Evolutionary conservation across 2,113 vertebrate species (phyloP).

Genomic region (Synchiropus splendidus): DNA sequence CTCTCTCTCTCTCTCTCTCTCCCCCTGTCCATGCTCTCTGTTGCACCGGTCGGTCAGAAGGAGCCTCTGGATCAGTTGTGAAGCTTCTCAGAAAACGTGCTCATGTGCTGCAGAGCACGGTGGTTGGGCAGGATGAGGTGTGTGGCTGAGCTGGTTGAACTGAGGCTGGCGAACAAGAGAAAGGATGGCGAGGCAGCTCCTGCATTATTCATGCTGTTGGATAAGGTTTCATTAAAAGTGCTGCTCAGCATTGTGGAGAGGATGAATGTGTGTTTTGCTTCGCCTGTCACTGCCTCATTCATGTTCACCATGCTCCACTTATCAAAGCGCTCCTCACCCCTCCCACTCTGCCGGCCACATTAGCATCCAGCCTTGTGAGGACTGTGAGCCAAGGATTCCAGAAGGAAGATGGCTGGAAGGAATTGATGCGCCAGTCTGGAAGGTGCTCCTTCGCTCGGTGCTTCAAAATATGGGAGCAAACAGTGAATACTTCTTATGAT

Average conservation of each 20-base stretch:
- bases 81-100: too few relatives aligned
- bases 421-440: too few relatives aligned
- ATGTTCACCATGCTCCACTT: constrained; percentile 83
- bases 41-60: too few relatives aligned
- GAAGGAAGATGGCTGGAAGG: too few relatives aligned
- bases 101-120: too few relatives aligned
- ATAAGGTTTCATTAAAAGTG: constrained; percentile 97
- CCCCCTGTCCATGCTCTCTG: too few relatives aligned
- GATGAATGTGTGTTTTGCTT: constrained; percentile 92
- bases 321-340: constrained; percentile 78
- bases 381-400: constrained; percentile 18
- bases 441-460: too few relatives aligned
- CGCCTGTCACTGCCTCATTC: constrained; percentile 86
- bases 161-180: constrained; percentile 69
- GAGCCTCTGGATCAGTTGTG: too few relatives aligned
- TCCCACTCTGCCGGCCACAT: constrained; percentile 59
- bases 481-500: too few relatives aligned
- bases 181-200: constrained; percentile 70
- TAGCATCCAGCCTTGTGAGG: constrained; percentile 69
- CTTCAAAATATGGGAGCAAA: too few relatives aligned
- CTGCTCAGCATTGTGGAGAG: constrained; percentile 79
- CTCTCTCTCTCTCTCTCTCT: too few relatives aligned
- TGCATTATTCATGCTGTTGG: constrained; percentile 89
- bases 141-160: constrained; percentile 43
- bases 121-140: too few relatives aligned